phyloP scores from a whole-genome alignment of 2,113 vertebrate species.

The Brienomyrus brachyistius region DNA sequence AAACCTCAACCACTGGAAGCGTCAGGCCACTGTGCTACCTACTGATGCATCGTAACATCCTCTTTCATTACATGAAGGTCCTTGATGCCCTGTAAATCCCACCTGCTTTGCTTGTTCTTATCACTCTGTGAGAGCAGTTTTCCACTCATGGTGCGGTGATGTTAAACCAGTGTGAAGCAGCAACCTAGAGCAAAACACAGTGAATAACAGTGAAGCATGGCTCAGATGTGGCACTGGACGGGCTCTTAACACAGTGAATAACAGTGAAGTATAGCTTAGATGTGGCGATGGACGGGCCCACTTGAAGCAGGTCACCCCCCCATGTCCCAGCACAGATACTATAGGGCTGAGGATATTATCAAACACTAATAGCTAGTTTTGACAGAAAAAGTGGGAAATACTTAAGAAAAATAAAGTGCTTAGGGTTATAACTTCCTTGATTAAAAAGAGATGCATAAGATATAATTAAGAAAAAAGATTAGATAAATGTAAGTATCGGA shows the following conservation, averaged over 20 bases:
- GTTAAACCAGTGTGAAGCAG: background rate
- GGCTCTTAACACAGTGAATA: background rate
- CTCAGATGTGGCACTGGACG: background rate
- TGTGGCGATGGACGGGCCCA: background rate
- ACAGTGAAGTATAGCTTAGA: too few species aligned
- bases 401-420: background rate
- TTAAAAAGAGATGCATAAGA: background rate
- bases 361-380: background rate
- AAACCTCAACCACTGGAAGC: background rate
- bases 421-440: background rate
- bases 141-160: background rate
- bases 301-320: background rate
- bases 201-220: too few species aligned
- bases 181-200: too few species aligned
- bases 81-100: background rate
- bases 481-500: background rate
- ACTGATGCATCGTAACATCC: background rate
- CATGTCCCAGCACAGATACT: background rate
- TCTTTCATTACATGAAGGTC: background rate
- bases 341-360: background rate
- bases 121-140: background rate
- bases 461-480: background rate
- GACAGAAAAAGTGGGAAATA: background rate
- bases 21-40: background rate
- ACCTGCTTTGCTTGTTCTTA: background rate